phyloP scores from a whole-genome alignment of 2,888 invertebrate genomes.

The Eupithecia exiguata region DNA sequence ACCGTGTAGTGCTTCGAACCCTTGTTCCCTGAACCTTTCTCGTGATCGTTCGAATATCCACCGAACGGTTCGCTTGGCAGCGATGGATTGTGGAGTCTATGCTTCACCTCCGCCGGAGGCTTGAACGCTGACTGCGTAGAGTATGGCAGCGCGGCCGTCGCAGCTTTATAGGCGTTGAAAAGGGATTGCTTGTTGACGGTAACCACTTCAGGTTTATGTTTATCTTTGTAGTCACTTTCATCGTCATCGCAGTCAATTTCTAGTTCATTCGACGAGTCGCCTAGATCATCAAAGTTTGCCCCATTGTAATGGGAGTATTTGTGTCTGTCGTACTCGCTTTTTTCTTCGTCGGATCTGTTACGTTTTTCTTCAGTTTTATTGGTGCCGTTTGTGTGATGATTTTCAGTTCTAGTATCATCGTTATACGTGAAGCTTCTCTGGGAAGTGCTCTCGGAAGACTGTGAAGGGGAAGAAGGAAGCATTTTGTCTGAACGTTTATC shows the following conservation, averaged over 20 bases:
- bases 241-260: conserved; percentile 88
- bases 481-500: conserved; percentile 89
- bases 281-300: conserved; percentile 89
- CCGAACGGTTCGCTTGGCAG: conserved; percentile 89
- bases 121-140: conserved; percentile 91
- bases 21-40: conserved; percentile 67
- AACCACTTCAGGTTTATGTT: conserved; percentile 80
- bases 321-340: conserved; percentile 70
- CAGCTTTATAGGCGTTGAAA: conserved; percentile 82
- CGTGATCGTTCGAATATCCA: conserved; percentile 86
- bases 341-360: conserved; percentile 66
- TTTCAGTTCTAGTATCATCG: conserved; percentile 47
- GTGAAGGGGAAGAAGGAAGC: conserved; percentile 86
- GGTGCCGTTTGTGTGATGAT: conserved; percentile 52
- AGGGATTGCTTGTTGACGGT: conserved; percentile 80
- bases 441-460: conserved; percentile 85
- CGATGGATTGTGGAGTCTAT: conserved; percentile 69
- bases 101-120: conserved; percentile 88
- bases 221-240: conserved; percentile 79
- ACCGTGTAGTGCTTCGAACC: conserved; percentile 93
- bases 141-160: conserved; percentile 85
- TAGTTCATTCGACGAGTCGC: conserved; percentile 90
- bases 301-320: conserved; percentile 87
- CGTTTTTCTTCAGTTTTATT: conserved; percentile 59
- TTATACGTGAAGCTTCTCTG: conserved; percentile 86